Conservation (phyloP, 2,888 invertebrate species). For the Platycnemis pennipes region DNA sequence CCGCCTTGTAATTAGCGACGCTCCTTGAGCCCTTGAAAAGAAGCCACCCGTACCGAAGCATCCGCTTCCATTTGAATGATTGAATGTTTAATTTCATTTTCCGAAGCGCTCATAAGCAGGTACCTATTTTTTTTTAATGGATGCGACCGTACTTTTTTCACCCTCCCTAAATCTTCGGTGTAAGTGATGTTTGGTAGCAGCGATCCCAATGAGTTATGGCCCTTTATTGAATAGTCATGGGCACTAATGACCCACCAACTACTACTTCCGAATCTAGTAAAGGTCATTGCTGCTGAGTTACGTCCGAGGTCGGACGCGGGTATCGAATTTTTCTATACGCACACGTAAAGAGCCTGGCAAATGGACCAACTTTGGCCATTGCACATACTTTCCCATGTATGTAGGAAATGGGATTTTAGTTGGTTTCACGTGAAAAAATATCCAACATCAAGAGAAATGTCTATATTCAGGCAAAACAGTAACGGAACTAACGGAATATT, state of each 20-base stretch:
- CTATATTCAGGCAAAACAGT: no score
- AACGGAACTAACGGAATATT: no score
- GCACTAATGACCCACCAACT: slow-evolving; percentile 34
- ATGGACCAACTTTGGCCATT: neutral
- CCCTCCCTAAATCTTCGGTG: slow-evolving; percentile 30
- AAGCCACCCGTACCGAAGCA: slow-evolving; percentile 17
- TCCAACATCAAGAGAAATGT: no score
- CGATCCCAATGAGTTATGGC: slow-evolving; percentile 33
- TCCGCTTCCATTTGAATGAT: slow-evolving; percentile 36
- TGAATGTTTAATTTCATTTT: slow-evolving; percentile 19
- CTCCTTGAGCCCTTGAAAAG: neutral
- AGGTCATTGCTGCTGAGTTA: slow-evolving; percentile 37
- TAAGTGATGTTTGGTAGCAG: slow-evolving; percentile 45
- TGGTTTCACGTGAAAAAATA: no score
- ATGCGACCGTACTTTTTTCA: no score
- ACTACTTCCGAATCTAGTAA: neutral
- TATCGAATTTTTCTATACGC: neutral
- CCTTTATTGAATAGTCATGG: slow-evolving; percentile 64
- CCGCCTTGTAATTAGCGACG: slow-evolving; percentile 57
- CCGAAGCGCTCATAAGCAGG: neutral
- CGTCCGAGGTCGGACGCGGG: neutral
- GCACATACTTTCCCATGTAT: no score
- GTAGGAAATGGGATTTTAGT: no score
- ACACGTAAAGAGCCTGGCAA: neutral
- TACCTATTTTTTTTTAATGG: no score